Conservation (phyloP, 2,113 vertebrate species). For the Lagopus muta region DNA sequence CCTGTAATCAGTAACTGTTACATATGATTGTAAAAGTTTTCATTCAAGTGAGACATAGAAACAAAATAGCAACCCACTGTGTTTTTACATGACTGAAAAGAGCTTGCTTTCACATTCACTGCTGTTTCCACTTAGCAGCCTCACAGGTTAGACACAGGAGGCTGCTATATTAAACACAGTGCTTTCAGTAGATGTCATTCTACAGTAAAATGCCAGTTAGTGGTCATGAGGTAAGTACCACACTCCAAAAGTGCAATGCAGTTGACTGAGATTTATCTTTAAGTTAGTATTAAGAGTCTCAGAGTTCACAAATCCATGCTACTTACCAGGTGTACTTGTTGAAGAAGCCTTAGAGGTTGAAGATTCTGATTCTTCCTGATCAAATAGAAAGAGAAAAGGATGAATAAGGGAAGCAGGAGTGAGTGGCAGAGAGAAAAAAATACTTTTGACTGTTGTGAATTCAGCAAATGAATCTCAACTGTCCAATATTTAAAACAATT, state of each 20-base stretch:
- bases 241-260: neutral
- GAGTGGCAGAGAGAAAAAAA: neutral
- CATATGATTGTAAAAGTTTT: neutral
- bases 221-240: neutral
- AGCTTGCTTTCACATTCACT: neutral
- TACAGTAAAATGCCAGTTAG: neutral
- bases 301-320: neutral
- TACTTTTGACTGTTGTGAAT: neutral
- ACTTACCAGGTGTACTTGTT: slow-evolving; percentile 95
- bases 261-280: neutral
- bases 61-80: neutral
- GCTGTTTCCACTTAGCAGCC: neutral
- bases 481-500: neutral
- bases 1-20: neutral
- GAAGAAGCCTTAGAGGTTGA: slow-evolving; percentile 88
- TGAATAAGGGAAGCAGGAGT: neutral
- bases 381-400: neutral
- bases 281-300: neutral
- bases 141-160: neutral
- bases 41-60: neutral
- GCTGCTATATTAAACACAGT: neutral
- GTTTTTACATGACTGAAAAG: neutral
- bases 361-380: slow-evolving; percentile 92
- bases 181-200: neutral
- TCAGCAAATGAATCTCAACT: neutral